Base-by-base conservation (phyloP, 2,113 vertebrate genomes). In the Donacobius atricapilla region DNA sequence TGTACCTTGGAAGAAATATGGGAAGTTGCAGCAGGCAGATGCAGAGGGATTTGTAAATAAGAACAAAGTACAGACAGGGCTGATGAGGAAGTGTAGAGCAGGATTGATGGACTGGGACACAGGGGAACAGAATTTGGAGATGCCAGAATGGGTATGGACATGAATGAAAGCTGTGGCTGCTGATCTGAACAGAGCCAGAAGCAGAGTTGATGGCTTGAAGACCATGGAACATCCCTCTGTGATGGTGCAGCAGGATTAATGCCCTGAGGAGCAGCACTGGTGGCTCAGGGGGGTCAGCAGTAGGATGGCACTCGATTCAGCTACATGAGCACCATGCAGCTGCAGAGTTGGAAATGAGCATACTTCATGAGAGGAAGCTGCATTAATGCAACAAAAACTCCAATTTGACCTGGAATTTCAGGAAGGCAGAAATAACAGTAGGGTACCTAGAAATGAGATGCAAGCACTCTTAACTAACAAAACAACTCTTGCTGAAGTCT, bases 291-390 rank as follows among this genome's bases (percentile, higher is more conserved):
- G 35, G 15, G 20, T 48, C 5, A 4, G 14, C 44, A 22, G 37
- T 57, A 19, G 5, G 2, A 37, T 9, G 14, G 4, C 25, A 20
- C 25, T 75, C 0, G 0, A 4, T 63, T 88, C 57, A 50, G 33
- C 27, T 72, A 14, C 40, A 12, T 24, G n/a, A 72, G 40, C 10
- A 68, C 11, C 23, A 27, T 1, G 2, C 30, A 50, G 23, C 48
- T 93, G 68, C 40, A n/a, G 53, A 83, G 37, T 3, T 69, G 54
- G 33, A 65, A 31, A 44, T 7, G 2, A 70, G 9, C 2, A 1
- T 40, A 13, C 6, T 71, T 95, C 10, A 7, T n/a, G n/a, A 10
- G 5, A 64, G 28, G 40, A 83, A 54, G 19, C 31, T 73, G 28
- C 20, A 20, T 40, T 61, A 48, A 40, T 11, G 9, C 40, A 56